Evolutionary conservation across 2,888 invertebrate species (phyloP), one percentile per base, ranked within the genome.

Genomic region (Rhabditoides inermis): DNA sequence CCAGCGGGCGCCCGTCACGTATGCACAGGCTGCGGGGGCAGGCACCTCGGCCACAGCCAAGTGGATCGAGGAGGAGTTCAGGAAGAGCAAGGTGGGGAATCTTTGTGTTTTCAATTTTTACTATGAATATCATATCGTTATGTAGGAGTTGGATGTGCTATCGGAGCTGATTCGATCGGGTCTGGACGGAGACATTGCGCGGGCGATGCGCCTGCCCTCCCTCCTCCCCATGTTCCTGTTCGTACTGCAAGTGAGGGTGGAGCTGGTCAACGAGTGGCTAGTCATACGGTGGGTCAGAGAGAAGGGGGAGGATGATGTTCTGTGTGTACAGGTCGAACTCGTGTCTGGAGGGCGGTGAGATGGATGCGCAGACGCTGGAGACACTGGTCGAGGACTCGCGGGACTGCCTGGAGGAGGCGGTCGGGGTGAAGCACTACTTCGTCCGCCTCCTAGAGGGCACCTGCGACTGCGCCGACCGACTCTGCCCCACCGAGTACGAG

Each of bases 181-280:
- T 20, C 56, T 59, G 37, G 45, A 52, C 40, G 46, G 45, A n/a
- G 7, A 32, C 2, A 32, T 22, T 0, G 22, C 53, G 2, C 12
- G 28, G 12, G 15, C 46, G n/a, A 83, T 90, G 78, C 83, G 84
- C 56, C 80, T 92, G 61, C 92, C 91, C 0, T 87, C 88, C 2
- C 90, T 89, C 80, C 83, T 80, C 65, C 84, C 86, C 32, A 84
- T 86, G 57, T 92, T 89, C 80, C 82, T 91, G 49, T 88, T 90
- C 77, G 82, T 92, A 18, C 85, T 87, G 55, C 84, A 86, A 47
- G 84, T 91, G 48, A 88, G 89, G 25, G 79, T 94, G 72, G 89
- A 91, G 78, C 85, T 90, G n/a, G 85, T 90, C 58, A 88, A 90
- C 75, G 90, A 92, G 78, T 91, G 90, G 80, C 55, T 64, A 4